phyloP scores from a whole-genome alignment of 1,140 invertebrate species.

The Cheumatopsyche charites region DNA sequence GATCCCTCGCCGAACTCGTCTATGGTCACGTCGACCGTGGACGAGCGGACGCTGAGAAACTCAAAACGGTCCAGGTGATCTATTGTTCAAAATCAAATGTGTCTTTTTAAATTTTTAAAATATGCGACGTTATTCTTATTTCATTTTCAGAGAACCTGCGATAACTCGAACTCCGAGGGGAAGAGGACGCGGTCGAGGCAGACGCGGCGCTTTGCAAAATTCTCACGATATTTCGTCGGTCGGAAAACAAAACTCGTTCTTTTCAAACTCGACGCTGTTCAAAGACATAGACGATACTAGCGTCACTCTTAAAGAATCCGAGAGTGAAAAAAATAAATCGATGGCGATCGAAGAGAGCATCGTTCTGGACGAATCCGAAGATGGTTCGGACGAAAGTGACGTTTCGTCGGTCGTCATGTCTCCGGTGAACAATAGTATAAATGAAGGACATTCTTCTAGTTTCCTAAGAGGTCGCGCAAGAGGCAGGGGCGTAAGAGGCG shows the following conservation, averaged over 20 bases:
- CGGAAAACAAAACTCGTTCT: not conserved
- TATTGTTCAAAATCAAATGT: no score
- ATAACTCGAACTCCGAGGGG: slow-evolving; percentile 52
- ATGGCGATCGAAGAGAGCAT: not conserved
- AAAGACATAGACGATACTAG: slow-evolving; percentile 7
- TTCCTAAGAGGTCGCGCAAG: slow-evolving; percentile 29
- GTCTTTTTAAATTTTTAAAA: no score
- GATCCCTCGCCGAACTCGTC: slow-evolving; percentile 54
- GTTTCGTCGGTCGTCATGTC: slow-evolving; percentile 53
- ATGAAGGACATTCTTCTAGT: not conserved
- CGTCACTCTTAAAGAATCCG: not conserved
- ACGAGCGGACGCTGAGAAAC: slow-evolving; percentile 58
- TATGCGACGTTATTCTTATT: no score
- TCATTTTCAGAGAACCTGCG: slow-evolving; percentile 12
- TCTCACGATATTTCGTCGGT: slow-evolving; percentile 30
- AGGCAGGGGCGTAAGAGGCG: slow-evolving; percentile 33
- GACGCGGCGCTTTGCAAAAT: slow-evolving; percentile 46
- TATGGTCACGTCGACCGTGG: slow-evolving; percentile 53
- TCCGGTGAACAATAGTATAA: not conserved
- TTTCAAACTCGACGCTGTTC: slow-evolving; percentile 1
- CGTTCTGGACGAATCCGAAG: slow-evolving; percentile 37
- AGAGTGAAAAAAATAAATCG: not conserved
- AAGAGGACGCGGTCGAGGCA: slow-evolving; percentile 53
- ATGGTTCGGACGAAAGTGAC: slow-evolving; percentile 54
- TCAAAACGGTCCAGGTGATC: slow-evolving; percentile 56